A percentile compares a stretch with the other conserved stretches of the same genome.
These are phyloP conservation scores for Sciurus niger DNA, from an alignment of 2,113 vertebrate species.

Conservation along the genomic window DNA sequence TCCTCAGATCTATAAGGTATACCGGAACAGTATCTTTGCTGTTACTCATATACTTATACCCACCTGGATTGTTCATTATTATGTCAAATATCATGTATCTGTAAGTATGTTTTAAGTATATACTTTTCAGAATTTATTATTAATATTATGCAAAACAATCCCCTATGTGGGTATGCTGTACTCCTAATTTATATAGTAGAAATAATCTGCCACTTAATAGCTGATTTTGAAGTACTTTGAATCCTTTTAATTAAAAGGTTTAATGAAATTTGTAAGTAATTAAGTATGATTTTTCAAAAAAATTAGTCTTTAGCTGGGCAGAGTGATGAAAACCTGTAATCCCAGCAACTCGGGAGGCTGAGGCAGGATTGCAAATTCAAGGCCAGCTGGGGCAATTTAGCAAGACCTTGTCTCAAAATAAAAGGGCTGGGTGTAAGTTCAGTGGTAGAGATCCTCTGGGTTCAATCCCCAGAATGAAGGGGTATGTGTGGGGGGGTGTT, in stretches of 20 bases:
- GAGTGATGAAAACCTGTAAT: too few species aligned
- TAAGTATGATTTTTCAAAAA: conserved; percentile 1
- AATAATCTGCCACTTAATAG: conserved; percentile 19
- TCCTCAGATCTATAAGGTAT: conserved; percentile 91
- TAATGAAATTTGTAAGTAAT: conserved; percentile 51
- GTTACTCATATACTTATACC: conserved; percentile 91
- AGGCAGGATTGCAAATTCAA: too few species aligned
- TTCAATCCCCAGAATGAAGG: too few species aligned
- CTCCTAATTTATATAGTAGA: not conserved
- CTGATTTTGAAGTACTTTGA: conserved; percentile 57
- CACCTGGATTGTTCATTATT: conserved; percentile 93
- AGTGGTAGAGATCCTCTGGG: too few species aligned
- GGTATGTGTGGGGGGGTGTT: not conserved
- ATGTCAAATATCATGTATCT: conserved; percentile 92
- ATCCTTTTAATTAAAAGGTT: conserved; percentile 23
- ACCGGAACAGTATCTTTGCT: conserved; percentile 86
- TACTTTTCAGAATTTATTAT: conserved; percentile 62
- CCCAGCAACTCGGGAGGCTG: too few species aligned
- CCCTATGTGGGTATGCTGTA: not conserved
- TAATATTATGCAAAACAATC: conserved; percentile 46
- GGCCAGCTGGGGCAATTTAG: too few species aligned
- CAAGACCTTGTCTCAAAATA: too few species aligned
- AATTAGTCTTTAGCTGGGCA: too few species aligned
- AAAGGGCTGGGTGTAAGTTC: too few species aligned
- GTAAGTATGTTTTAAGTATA: conserved; percentile 89